Conservation (phyloP, 2,797 vertebrate species). For the Acipenser transmontanus region DNA sequence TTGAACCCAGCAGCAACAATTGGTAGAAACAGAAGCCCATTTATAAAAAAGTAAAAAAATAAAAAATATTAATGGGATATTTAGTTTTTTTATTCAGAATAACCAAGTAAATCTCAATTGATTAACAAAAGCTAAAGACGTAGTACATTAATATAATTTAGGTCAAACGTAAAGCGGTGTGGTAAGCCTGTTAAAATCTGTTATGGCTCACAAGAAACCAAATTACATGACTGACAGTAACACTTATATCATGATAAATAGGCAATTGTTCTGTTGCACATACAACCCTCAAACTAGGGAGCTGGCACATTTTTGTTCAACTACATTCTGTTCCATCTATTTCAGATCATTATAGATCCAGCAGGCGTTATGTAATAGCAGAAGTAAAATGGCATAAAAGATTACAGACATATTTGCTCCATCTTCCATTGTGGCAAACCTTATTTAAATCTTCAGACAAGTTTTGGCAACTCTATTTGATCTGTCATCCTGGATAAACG, state of each 20-base stretch:
- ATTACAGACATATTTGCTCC: not conserved
- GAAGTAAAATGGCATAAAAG: conserved; percentile 35
- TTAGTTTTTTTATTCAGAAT: too few relatives aligned
- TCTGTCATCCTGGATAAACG: conserved; percentile 31
- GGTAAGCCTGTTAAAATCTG: too few relatives aligned
- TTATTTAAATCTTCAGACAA: conserved; percentile 1
- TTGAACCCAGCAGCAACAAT: too few relatives aligned
- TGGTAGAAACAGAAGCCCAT: too few relatives aligned
- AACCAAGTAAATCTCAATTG: too few relatives aligned
- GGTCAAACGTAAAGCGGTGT: too few relatives aligned
- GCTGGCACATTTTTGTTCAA: conserved; percentile 38
- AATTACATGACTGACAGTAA: too few relatives aligned
- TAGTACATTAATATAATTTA: too few relatives aligned
- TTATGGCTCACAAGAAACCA: too few relatives aligned
- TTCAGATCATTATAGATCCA: conserved; percentile 43
- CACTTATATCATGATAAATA: not conserved
- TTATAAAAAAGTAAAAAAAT: too few relatives aligned
- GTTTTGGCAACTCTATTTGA: conserved; percentile 32
- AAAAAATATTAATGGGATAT: too few relatives aligned
- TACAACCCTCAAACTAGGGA: conserved; percentile 46
- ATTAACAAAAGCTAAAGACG: too few relatives aligned
- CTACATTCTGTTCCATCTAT: conserved; percentile 35
- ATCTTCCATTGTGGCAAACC: conserved; percentile 17
- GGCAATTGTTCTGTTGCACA: conserved; percentile 36
- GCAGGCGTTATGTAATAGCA: conserved; percentile 46